A percentile compares a stretch with the other conserved stretches of the same genome.
Conservation (phyloP, 2,113 vertebrate species). For the Peromyscus californicus region DNA sequence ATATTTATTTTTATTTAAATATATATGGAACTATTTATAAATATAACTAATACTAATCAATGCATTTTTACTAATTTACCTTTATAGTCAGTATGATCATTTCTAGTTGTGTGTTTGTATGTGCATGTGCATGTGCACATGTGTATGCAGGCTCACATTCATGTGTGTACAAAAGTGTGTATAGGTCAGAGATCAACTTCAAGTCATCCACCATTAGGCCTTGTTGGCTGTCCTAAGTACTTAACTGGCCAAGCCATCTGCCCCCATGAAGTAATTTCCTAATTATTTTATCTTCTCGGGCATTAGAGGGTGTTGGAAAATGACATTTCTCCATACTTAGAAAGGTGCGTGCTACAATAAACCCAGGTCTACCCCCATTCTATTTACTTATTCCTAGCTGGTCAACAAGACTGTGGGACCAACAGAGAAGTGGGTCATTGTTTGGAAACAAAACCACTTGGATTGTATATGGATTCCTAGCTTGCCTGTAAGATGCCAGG, state of each 20-base stretch:
- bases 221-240: neutral
- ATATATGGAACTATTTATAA: constrained; percentile 15
- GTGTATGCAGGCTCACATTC: neutral
- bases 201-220: neutral
- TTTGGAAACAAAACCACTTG: constrained; percentile 16
- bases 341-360: constrained; percentile 30
- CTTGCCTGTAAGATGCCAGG: neutral
- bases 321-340: constrained; percentile 51
- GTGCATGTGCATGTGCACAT: neutral
- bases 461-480: neutral
- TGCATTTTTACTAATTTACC: constrained; percentile 43
- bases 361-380: neutral
- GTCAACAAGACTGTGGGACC: constrained; percentile 47
- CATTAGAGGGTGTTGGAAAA: constrained; percentile 62
- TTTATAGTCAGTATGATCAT: constrained; percentile 33
- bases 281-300: neutral
- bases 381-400: neutral
- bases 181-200: neutral
- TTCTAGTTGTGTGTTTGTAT: neutral
- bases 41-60: constrained; percentile 48
- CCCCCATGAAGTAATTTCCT: constrained; percentile 52
- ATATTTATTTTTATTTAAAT: constrained; percentile 53
- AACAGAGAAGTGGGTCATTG: constrained; percentile 41
- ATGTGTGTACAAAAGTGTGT: neutral
- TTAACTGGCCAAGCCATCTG: neutral